Evolutionary conservation across 2,888 invertebrate species (phyloP), one percentile per base, ranked within the genome.

Genomic region (Eupithecia abbreviata): DNA sequence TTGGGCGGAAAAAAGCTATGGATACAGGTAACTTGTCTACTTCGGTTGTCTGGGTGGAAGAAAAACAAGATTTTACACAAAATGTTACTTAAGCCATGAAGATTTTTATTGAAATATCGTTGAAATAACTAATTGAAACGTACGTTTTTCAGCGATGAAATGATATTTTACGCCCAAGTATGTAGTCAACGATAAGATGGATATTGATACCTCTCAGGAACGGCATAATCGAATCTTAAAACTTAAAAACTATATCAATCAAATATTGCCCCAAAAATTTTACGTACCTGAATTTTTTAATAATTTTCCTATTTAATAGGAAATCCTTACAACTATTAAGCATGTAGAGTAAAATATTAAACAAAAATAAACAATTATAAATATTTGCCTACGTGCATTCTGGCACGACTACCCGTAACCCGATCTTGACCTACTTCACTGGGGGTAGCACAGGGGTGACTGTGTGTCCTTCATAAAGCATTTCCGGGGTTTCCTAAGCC

Each of bases 351-450:
- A 30, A 30, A 30, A 30, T 30, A 30, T 30, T 30, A 30, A 1
- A 30, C 30, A 30, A 0, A 30, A 30, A 30, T 30, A 30, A 30
- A 30, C 30, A 30, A 30, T 30, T 30, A 30, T 30, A 30, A 30
- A 30, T 30, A 30, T 30, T 30, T 69, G 69, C 30, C 47, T 69
- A 69, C 47, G 69, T 69, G 69, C 47, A 9, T 18, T 30, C n/a
- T 47, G 47, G 5, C 47, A 69, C 47, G 47, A 47, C 18, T 18
- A 18, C 10, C 43, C 30, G 10, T 18, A 30, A 69, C 45, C 45
- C 42, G 66, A 66, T 42, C 45, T 47, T 69, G 69, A 47, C 69
- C 69, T 45, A 47, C 18, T 18, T 69, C 12, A 12, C 6, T 5
- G 12, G 47, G 69, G 12, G 9, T 9, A 2, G 47, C 12, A 12